Conservation (phyloP, 2,113 vertebrate genomes). For the Puffinus mauretanicus region DNA sequence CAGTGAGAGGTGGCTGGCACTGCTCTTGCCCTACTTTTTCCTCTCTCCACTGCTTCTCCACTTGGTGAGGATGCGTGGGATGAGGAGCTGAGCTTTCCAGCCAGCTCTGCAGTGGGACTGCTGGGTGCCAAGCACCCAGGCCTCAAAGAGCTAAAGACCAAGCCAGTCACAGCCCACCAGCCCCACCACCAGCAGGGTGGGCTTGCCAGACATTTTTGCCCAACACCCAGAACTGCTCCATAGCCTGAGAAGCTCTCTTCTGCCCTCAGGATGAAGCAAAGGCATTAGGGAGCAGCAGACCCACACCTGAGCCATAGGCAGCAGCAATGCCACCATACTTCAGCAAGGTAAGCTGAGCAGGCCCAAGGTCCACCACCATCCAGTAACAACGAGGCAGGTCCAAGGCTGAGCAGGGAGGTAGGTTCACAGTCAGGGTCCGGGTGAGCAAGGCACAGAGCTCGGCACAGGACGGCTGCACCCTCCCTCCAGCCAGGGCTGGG, state of each 20-base stretch:
- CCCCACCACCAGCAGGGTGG: not conserved
- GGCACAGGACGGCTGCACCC: not conserved
- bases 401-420: not conserved
- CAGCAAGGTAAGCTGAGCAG: not conserved
- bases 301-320: not conserved
- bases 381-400: not conserved
- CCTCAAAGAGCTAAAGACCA: not conserved
- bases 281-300: not conserved
- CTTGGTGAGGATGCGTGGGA: not conserved
- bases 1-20: not conserved
- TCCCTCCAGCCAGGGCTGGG: not conserved
- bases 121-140: not conserved
- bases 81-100: not conserved
- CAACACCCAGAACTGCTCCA: not conserved
- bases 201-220: not conserved
- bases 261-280: not conserved
- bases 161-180: not conserved
- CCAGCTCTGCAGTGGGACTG: not conserved
- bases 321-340: not conserved
- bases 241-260: not conserved
- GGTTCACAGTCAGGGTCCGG: not conserved
- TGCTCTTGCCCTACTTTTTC: not conserved
- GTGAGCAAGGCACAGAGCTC: not conserved
- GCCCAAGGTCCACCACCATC: not conserved
- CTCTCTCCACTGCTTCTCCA: not conserved